A percentile compares a stretch with the other conserved stretches of the same genome.
Evolutionary conservation across 2,888 invertebrate species (phyloP).

Genomic region (Plebejus melissa): DNA sequence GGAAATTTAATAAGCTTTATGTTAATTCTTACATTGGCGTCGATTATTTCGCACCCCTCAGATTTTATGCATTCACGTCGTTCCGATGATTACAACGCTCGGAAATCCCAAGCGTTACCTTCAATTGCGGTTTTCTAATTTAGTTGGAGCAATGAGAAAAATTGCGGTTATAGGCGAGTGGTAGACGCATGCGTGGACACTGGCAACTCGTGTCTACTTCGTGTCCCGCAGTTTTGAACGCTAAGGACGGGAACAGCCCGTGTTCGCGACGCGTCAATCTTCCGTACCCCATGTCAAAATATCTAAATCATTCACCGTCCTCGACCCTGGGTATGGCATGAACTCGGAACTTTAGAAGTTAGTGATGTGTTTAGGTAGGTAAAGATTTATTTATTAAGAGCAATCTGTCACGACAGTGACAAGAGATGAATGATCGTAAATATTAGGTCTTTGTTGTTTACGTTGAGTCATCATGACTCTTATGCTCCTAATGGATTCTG

Average conservation of each 20-base stretch:
- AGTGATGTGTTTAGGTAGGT: constrained; percentile 46
- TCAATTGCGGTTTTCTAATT: constrained; percentile 70
- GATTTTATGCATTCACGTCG: constrained; percentile 53
- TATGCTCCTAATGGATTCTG: constrained; percentile 47
- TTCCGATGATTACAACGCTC: constrained; percentile 57
- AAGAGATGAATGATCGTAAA: constrained; percentile 64
- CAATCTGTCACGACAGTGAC: constrained; percentile 56
- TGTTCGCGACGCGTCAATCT: constrained; percentile 40
- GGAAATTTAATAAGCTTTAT: constrained; percentile 22
- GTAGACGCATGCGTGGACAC: constrained; percentile 51
- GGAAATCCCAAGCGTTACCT: constrained; percentile 59
- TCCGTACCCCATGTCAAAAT: constrained; percentile 56
- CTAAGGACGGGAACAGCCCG: constrained; percentile 47
- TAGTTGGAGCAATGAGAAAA: constrained; percentile 68
- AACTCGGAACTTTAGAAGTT: constrained; percentile 38
- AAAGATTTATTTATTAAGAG: constrained; percentile 38
- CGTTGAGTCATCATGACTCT: constrained; percentile 47
- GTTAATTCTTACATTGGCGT: constrained; percentile 16
- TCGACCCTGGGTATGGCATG: constrained; percentile 35
- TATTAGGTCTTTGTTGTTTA: constrained; percentile 49
- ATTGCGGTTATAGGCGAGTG: constrained; percentile 48
- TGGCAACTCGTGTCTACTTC: constrained; percentile 36
- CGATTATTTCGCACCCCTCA: neutral
- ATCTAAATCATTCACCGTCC: constrained; percentile 65
- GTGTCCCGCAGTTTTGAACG: constrained; percentile 53